phyloP scores from a whole-genome alignment of 2,888 invertebrate genomes.

The Noctua pronuba region DNA sequence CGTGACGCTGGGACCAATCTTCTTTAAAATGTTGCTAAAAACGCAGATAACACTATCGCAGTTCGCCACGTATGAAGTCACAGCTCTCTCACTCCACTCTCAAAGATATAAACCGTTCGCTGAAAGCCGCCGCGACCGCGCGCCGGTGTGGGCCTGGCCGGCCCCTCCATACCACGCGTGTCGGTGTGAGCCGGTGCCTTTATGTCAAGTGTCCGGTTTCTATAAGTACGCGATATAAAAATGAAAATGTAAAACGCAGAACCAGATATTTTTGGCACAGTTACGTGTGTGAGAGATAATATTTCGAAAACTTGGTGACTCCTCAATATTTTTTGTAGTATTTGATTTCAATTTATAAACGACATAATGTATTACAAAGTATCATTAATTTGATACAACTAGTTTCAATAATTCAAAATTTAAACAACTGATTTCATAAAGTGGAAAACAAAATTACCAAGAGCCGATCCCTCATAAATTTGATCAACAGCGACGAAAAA shows the following conservation, averaged over 20 bases:
- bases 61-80: not conserved
- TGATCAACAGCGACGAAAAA: conserved; percentile 55
- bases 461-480: conserved; percentile 62
- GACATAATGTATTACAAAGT: not conserved
- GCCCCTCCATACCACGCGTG: not conserved
- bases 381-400: not conserved
- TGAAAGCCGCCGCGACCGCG: not conserved
- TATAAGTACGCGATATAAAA: not conserved
- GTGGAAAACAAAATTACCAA: conserved; percentile 49
- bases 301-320: not conserved
- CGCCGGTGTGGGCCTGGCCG: not conserved
- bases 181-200: not conserved
- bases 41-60: not conserved
- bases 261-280: not conserved
- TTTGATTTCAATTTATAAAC: not conserved
- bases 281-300: not conserved
- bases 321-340: not conserved
- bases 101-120: not conserved
- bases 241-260: not conserved
- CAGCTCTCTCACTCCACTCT: not conserved
- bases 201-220: not conserved
- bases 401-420: conserved; percentile 37
- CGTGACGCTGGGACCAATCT: not conserved
- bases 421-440: conserved; percentile 52
- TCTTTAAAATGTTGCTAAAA: not conserved